These are phyloP conservation scores for Microctenopoma steveboyesi DNA, from an alignment of 2,797 vertebrate species.

Conservation along the genomic window DNA sequence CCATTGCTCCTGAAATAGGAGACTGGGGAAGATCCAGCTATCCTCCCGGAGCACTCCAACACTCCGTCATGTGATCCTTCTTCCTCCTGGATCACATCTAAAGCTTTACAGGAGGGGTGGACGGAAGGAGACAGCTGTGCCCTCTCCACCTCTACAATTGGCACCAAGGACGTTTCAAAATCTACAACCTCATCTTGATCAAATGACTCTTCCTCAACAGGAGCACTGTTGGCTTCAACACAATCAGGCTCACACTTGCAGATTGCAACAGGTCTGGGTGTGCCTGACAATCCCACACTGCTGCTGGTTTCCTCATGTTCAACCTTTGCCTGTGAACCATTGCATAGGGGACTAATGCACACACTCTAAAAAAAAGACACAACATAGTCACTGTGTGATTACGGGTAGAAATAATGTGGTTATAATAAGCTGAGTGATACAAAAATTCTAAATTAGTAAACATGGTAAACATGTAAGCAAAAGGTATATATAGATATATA, in stretches of 20 bases:
- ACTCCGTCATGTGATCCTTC: slow-evolving; percentile 44
- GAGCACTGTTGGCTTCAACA: slow-evolving; percentile 26
- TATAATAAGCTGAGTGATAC: background rate
- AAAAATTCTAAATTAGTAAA: slow-evolving; percentile 16
- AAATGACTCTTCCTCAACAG: slow-evolving; percentile 51
- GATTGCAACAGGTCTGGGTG: slow-evolving; percentile 37
- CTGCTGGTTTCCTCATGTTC: slow-evolving; percentile 58
- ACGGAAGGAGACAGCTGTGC: slow-evolving; percentile 48
- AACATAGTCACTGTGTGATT: slow-evolving; percentile 58
- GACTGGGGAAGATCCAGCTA: slow-evolving; percentile 66
- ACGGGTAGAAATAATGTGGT: background rate
- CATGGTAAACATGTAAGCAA: slow-evolving; percentile 33
- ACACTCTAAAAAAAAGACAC: slow-evolving; percentile 73
- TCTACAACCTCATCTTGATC: slow-evolving; percentile 60
- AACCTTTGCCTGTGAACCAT: slow-evolving; percentile 59
- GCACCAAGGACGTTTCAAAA: slow-evolving; percentile 59
- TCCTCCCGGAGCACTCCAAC: slow-evolving; percentile 45
- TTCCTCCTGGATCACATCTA: slow-evolving; percentile 61
- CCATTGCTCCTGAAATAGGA: slow-evolving; percentile 70
- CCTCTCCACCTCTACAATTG: slow-evolving; percentile 68
- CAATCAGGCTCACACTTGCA: slow-evolving; percentile 38
- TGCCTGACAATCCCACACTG: slow-evolving; percentile 48
- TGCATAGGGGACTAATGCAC: slow-evolving; percentile 62
- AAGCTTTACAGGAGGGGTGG: slow-evolving; percentile 36
- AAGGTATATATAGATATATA: background rate